phyloP scores from a whole-genome alignment of 2,888 invertebrate genomes.

The Strigamia transsilvanica region DNA sequence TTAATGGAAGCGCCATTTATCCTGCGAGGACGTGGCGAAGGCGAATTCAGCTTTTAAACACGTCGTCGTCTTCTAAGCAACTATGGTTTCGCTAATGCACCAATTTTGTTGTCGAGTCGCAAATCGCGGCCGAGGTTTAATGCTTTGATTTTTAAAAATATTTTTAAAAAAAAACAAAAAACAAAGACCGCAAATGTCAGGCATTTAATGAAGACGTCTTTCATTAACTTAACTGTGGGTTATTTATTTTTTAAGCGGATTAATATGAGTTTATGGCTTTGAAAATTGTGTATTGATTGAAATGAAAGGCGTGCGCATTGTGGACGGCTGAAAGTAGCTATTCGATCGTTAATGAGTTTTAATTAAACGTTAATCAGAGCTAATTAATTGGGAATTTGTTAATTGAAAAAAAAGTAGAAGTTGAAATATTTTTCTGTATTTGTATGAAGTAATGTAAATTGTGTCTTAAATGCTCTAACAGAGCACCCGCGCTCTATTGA shows the following conservation, averaged over 20 bases:
- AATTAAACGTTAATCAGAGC: too few species aligned
- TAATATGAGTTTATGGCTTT: neutral
- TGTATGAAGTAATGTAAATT: too few species aligned
- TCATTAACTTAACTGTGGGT: neutral
- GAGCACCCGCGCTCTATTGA: too few species aligned
- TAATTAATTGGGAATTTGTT: too few species aligned
- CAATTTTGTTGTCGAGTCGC: neutral
- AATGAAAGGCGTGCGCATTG: neutral
- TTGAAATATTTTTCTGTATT: too few species aligned
- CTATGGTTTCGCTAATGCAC: neutral
- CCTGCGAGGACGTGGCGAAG: neutral
- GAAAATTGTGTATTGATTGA: neutral
- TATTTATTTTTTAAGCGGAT: too few species aligned
- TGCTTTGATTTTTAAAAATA: neutral
- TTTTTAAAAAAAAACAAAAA: neutral
- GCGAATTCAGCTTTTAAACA: neutral
- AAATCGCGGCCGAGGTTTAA: neutral
- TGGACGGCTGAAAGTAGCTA: too few species aligned
- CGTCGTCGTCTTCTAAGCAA: neutral
- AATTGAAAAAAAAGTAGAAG: too few species aligned
- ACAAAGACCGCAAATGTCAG: neutral
- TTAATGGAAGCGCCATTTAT: neutral
- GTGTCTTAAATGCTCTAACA: too few species aligned
- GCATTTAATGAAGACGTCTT: neutral
- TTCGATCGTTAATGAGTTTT: too few species aligned